A percentile compares a stretch with the other conserved stretches of the same genome.
These are phyloP conservation scores for Heliocidaris erythrogramma DNA, from an alignment of 35 echinoderm and acorn worm species.

Conservation along the genomic window DNA sequence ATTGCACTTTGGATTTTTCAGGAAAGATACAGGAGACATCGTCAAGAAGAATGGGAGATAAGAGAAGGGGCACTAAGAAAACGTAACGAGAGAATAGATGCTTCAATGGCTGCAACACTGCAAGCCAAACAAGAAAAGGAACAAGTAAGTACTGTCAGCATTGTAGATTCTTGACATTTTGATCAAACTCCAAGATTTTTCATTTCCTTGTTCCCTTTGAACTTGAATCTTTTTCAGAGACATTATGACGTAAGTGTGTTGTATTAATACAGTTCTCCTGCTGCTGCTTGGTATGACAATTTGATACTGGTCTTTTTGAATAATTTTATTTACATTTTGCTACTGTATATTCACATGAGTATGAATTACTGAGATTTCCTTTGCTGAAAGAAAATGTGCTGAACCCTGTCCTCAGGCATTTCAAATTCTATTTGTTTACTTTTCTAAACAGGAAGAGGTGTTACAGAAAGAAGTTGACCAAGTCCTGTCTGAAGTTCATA, in stretches of 20 bases:
- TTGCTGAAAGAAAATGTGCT: not conserved
- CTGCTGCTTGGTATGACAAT: too few relatives aligned
- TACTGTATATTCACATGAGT: not conserved
- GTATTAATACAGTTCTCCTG: too few relatives aligned
- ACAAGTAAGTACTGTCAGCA: slow-evolving; percentile 20
- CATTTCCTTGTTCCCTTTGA: too few relatives aligned
- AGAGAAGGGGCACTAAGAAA: not conserved
- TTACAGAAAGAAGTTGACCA: slow-evolving; percentile 74
- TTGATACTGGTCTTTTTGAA: too few relatives aligned
- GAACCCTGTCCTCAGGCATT: not conserved
- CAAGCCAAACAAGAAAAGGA: slow-evolving; percentile 54
- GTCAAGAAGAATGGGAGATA: slow-evolving; percentile 22
- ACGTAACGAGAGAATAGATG: slow-evolving; percentile 46
- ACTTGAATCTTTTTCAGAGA: too few relatives aligned
- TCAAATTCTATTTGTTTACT: not conserved
- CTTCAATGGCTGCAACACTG: slow-evolving; percentile 29
- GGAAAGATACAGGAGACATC: slow-evolving; percentile 33
- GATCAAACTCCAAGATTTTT: not conserved
- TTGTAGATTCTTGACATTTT: not conserved
- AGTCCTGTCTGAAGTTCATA: slow-evolving; percentile 65
- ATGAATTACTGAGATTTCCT: not conserved
- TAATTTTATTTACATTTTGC: not conserved
- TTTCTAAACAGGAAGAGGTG: slow-evolving; percentile 57
- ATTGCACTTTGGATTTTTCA: not conserved
- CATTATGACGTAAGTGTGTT: too few relatives aligned